phyloP scores from a whole-genome alignment of 2,113 vertebrate species.

The Mustelus asterias region DNA sequence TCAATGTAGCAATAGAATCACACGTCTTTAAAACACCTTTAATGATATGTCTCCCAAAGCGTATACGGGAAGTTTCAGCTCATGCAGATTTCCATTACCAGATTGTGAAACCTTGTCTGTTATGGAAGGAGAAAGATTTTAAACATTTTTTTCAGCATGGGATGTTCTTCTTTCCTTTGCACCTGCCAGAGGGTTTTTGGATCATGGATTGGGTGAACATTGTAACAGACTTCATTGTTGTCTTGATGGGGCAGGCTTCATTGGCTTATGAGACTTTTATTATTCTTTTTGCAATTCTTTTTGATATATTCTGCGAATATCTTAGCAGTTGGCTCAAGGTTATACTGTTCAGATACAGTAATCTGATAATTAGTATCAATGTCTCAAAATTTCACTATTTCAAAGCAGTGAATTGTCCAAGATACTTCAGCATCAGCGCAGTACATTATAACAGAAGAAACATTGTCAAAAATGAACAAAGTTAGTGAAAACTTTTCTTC shows the following conservation, averaged over 20 bases:
- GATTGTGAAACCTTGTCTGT: not conserved
- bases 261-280: not conserved
- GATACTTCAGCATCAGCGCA: not conserved
- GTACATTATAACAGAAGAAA: not conserved
- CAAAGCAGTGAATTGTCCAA: not conserved
- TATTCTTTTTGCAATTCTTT: not conserved
- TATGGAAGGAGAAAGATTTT: not conserved
- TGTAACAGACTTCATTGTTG: not conserved
- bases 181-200: not conserved
- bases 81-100: not conserved
- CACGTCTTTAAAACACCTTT: not conserved
- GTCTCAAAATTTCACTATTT: not conserved
- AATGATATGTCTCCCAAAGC: not conserved
- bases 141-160: not conserved
- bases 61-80: not conserved
- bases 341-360: not conserved
- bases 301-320: not conserved
- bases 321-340: not conserved
- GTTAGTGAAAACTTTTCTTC: not conserved
- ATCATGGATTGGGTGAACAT: not conserved
- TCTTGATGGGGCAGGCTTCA: not conserved
- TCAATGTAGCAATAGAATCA: not conserved
- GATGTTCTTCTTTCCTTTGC: not conserved
- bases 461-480: not conserved
- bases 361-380: not conserved